Evolutionary conservation across 1,140 invertebrate genomes (phyloP), one percentile per base, ranked within the genome.

Genomic region (Ganaspis sp.): DNA sequence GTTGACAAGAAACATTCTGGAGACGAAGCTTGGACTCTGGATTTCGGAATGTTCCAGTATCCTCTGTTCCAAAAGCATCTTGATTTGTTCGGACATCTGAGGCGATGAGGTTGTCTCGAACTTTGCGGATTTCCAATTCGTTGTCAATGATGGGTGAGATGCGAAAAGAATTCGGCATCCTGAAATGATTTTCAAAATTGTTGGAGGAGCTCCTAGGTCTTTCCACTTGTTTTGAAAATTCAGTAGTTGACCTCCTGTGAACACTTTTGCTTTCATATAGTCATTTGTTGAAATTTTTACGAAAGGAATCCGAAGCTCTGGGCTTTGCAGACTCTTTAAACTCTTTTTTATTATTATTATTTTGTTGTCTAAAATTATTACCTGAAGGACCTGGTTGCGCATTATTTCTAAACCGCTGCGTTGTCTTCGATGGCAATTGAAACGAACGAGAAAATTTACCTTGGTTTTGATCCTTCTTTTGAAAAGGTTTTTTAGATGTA

Each of bases 1-100:
- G 72, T 42, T 70, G 19, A 84, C 54, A 15, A 89, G 71, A 53
- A 89, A 88, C 49, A 89, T 81, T 15, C 79, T 81, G 19, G 85
- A 88, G 9, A 87, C 76, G 71, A 88, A 88, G 26, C 80, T 83
- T 23, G 82, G 76, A 3, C 74, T 74, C 11, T 42, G 34, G 1
- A 21, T 2, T n/a, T 19, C n/a, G 4, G 58, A 58, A 29, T 26
- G 11, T 58, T 86, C 80, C 11, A 88, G n/a, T 21, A 87, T 72
- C 9, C 54, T 12, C 49, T 75, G 64, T 21, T 75, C 12, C 42
- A 78, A 76, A 19, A 84, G 70, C 1, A 72, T 17, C 17, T 70
- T 21, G 70, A 85, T 83, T 72, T 83, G 77, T 53, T 78, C 71
- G 17, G 80, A 76, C 80, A 86, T 83, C 9, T 69, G 34, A 17